Conservation (phyloP, 1,140 invertebrate genomes). For the Lethrus apterus region DNA sequence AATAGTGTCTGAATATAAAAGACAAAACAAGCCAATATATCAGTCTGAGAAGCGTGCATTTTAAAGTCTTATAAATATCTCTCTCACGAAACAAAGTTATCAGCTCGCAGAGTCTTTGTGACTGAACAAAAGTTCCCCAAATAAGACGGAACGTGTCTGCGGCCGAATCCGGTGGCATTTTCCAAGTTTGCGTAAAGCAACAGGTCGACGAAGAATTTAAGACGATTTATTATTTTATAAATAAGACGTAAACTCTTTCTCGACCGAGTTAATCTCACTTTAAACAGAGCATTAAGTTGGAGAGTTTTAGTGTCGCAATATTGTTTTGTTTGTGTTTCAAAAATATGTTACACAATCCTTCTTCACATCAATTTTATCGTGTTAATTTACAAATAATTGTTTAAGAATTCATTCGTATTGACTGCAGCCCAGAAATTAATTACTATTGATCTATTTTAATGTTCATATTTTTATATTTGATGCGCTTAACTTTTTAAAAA, state of each 20-base stretch:
- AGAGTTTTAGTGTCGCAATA: too few relatives aligned
- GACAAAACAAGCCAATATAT: slow-evolving; percentile 12
- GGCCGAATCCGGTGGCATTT: slow-evolving; percentile 9
- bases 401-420: too few relatives aligned
- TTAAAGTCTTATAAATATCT: slow-evolving; percentile 11
- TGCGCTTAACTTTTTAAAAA: too few relatives aligned
- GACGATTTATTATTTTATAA: slow-evolving; percentile 12
- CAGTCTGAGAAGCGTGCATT: slow-evolving; percentile 10
- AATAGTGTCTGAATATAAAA: slow-evolving; percentile 6
- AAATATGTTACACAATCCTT: too few relatives aligned
- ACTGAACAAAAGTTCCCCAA: slow-evolving; percentile 9
- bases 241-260: too few relatives aligned
- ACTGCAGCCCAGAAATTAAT: too few relatives aligned
- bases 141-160: slow-evolving; percentile 6
- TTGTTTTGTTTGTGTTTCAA: too few relatives aligned
- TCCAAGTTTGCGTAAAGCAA: slow-evolving; percentile 3
- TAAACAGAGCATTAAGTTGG: not conserved
- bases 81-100: slow-evolving; percentile 4
- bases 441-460: too few relatives aligned
- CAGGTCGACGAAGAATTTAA: slow-evolving; percentile 6
- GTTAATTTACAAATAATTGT: too few relatives aligned
- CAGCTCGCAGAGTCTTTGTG: not conserved
- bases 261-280: too few relatives aligned
- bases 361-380: too few relatives aligned
- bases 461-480: too few relatives aligned